A percentile compares a stretch with the other conserved stretches of the same genome.
Conservation (phyloP, 2,113 vertebrate species). For the Gobio gobio region DNA sequence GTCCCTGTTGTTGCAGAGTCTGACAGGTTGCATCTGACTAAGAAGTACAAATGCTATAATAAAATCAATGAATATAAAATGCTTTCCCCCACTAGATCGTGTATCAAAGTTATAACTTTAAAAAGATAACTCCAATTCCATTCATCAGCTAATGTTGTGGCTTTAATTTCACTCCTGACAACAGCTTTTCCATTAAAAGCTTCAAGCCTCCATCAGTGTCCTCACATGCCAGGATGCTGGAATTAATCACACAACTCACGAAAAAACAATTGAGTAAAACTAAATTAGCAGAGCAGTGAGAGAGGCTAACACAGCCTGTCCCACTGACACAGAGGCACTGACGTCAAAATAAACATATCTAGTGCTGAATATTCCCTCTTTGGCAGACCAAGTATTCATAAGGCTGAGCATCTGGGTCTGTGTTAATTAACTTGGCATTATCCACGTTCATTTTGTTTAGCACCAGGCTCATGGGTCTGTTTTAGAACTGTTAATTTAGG, state of each 20-base stretch:
- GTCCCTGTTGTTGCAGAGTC: slow-evolving; percentile 27
- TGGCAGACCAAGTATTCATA: slow-evolving; percentile 60
- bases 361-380: slow-evolving; percentile 60
- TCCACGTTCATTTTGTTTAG: slow-evolving; percentile 68
- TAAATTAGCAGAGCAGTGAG: slow-evolving; percentile 67
- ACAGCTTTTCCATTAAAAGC: slow-evolving; percentile 49
- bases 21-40: slow-evolving; percentile 24
- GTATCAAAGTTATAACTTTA: slow-evolving; percentile 24
- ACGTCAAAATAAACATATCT: slow-evolving; percentile 63
- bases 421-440: slow-evolving; percentile 81
- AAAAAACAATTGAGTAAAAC: slow-evolving; percentile 60
- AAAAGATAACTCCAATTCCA: slow-evolving; percentile 36
- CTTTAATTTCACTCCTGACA: slow-evolving; percentile 48
- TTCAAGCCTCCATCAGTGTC: slow-evolving; percentile 43
- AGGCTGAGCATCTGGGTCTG: slow-evolving; percentile 70
- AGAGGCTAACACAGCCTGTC: slow-evolving; percentile 58
- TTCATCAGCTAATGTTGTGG: slow-evolving; percentile 37
- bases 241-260: slow-evolving; percentile 65
- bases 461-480: slow-evolving; percentile 60
- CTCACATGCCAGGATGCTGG: slow-evolving; percentile 51
- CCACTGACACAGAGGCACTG: slow-evolving; percentile 64
- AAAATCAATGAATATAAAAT: slow-evolving; percentile 3
- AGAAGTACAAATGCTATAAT: slow-evolving; percentile 13
- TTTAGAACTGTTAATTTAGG: slow-evolving; percentile 73
- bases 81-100: not conserved